Conservation (phyloP, 2,797 vertebrate species). For the Parambassis ranga region DNA sequence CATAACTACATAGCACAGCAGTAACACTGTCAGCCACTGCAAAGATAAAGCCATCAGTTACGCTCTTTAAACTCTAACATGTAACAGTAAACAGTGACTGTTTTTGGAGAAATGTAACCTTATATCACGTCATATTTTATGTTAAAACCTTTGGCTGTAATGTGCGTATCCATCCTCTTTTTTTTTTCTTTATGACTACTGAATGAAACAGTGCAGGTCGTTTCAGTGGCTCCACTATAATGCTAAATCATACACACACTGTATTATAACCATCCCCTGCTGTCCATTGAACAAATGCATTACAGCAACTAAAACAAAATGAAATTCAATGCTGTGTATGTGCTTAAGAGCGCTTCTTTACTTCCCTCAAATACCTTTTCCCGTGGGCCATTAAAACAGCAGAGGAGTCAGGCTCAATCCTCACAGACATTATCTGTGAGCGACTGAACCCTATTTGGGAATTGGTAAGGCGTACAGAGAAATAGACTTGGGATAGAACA, state of each 20-base stretch:
- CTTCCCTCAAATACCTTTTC: slow-evolving; percentile 87
- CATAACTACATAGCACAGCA: slow-evolving; percentile 75
- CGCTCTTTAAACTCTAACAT: slow-evolving; percentile 53
- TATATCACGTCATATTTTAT: background rate
- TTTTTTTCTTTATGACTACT: background rate
- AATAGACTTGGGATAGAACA: slow-evolving; percentile 91
- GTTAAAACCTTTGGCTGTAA: slow-evolving; percentile 6
- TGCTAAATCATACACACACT: slow-evolving; percentile 81
- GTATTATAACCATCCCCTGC: slow-evolving; percentile 84
- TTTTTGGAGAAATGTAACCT: slow-evolving; percentile 4
- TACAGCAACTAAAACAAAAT: slow-evolving; percentile 90
- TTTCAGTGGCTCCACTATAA: background rate
- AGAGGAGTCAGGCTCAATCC: slow-evolving; percentile 89
- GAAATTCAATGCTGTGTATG: slow-evolving; percentile 81
- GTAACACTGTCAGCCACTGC: slow-evolving; percentile 68
- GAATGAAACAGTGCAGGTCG: slow-evolving; percentile 3
- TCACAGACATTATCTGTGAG: slow-evolving; percentile 93
- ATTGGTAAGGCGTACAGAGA: slow-evolving; percentile 92
- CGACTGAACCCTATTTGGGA: slow-evolving; percentile 93
- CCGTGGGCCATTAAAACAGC: slow-evolving; percentile 86
- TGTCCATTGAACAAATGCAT: slow-evolving; percentile 88
- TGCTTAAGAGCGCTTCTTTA: slow-evolving; percentile 87
- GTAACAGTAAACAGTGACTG: slow-evolving; percentile 8
- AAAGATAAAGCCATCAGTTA: slow-evolving; percentile 67
- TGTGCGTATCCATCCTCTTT: background rate